Base-by-base conservation (phyloP, 1,140 invertebrate genomes). In the Nymphalis io region DNA sequence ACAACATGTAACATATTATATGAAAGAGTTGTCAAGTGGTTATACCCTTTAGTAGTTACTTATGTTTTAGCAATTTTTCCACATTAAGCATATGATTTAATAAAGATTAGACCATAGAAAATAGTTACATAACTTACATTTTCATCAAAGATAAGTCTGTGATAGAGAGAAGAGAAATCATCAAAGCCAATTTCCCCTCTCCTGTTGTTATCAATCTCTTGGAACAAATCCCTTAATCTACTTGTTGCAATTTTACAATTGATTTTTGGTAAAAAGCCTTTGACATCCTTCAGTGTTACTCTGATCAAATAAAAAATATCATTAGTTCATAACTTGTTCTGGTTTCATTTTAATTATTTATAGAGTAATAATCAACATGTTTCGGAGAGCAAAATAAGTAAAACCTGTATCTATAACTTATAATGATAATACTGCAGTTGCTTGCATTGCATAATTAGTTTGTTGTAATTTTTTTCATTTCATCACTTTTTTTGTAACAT, bases 221-320 rank as follows among this genome's bases (percentile, higher is more conserved):
- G 95, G 85, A 98, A 98, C 68, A 96, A 83, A 80, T 97, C 96
- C 80, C 96, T 93, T 23, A 98, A 87, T 87, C 95, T 96, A 80
- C 94, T 96, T 13, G 95, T 98, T 13, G 96, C 94, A 84, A 98
- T 96, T 94, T 99, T 99, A 84, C 95, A 98, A 88, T 98, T 98
- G 18, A 98, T 94, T 92, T 95, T 95, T 57, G 96, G 95, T 59
- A 99, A 92, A 92, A 99, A 99, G 16, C 94, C 94, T 92, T 99
- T 99, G 4, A 99, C 91, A 85, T 98, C 97, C 88, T 98, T 98
- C 64, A 99, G 84, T 13, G 95, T 96, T 11, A 99, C 94, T 65
- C 96, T 98, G 78, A 67, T 69, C 27, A 64, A 39, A 42, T 1
- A 38, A 64, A 53, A 53, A 53, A 44, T 21, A 20, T 12, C 1